Percentiles rank a stretch among this genome's conserved stretches.
Conservation (phyloP, 2,113 vertebrate species). For the Australoheros scitulus region DNA sequence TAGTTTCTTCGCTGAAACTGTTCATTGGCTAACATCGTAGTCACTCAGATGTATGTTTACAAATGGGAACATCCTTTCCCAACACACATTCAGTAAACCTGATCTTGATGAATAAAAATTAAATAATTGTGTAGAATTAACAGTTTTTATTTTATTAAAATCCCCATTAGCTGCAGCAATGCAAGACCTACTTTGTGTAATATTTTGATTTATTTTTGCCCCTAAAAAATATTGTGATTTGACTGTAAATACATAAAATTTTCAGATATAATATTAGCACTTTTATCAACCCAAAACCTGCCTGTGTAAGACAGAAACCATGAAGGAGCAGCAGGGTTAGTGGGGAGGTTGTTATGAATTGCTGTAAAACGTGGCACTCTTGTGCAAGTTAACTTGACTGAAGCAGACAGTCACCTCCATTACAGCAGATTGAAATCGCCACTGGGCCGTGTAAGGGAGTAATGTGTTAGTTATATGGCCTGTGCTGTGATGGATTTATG, state of each 20-base stretch:
- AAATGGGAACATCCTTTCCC: background rate
- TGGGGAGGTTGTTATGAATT: constrained; percentile 3
- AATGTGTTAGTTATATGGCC: constrained; percentile 48
- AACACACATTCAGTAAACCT: constrained; percentile 22
- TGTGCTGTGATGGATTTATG: constrained; percentile 49
- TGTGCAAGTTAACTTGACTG: constrained; percentile 48
- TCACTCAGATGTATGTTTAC: background rate
- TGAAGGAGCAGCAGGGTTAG: constrained; percentile 6
- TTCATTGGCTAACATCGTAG: background rate
- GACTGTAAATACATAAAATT: constrained; percentile 4
- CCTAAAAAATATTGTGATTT: background rate
- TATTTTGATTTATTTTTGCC: background rate
- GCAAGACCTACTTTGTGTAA: background rate
- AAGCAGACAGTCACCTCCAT: constrained; percentile 56
- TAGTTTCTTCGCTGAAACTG: background rate
- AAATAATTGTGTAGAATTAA: background rate
- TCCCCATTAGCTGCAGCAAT: background rate
- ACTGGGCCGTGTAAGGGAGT: constrained; percentile 54
- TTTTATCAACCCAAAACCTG: constrained; percentile 16
- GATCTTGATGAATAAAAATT: constrained; percentile 31
- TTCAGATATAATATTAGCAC: background rate
- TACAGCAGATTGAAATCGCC: constrained; percentile 67
- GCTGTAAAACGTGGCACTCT: constrained; percentile 7
- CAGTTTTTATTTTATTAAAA: too few species aligned
- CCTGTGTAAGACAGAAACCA: background rate